Base-by-base conservation (phyloP, 1,140 invertebrate genomes). In the Bursaphelenchus mucronatus region DNA sequence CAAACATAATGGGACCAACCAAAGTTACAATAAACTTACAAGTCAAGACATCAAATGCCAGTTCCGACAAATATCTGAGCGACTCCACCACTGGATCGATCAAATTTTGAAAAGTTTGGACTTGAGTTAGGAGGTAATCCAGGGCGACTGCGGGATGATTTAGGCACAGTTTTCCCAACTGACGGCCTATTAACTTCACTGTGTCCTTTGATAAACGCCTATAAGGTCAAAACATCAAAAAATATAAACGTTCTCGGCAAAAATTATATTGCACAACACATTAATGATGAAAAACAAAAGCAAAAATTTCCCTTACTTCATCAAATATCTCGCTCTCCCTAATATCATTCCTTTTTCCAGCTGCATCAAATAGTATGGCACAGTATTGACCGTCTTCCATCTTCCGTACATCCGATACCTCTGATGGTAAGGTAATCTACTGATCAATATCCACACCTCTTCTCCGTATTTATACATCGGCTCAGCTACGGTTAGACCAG, bases 21-120 rank as follows among this genome's bases (percentile, higher is more conserved):
- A 30, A 30, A 30, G 5, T 30, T n/a, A n/a, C 30, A 30, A 67
- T 41, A 81, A 83, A 82, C 82, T 82, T 82, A 86, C 84, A 98
- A 10, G 91, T 89, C 64, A 99, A 85, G 58, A 97, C 89, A 83
- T 99, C 96, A 79, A 96, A 95, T 0, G 94, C 95, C 49, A 99
- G 85, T 61, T 88, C 89, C 30, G 93, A 97, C 71, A 98, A 85
- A 83, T 93, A 98, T 83, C 97, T 97, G 45, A 99, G 86, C 0
- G 94, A 93, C 82, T 99, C 96, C 43, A 98, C 94, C 10, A 99
- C 94, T 11, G 94, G 94, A 40, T 88, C 82, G 66, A 88, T 98
- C 51, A 98, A 86, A 83, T 98, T 99, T 83, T 97, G 94, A 84
- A 94, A 97, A 15, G 91, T 87, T 85, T 97, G 94, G 70, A 98